These are phyloP conservation scores for Alectura lathami DNA, from an alignment of 2,113 vertebrate genomes.

Conservation along the genomic window DNA sequence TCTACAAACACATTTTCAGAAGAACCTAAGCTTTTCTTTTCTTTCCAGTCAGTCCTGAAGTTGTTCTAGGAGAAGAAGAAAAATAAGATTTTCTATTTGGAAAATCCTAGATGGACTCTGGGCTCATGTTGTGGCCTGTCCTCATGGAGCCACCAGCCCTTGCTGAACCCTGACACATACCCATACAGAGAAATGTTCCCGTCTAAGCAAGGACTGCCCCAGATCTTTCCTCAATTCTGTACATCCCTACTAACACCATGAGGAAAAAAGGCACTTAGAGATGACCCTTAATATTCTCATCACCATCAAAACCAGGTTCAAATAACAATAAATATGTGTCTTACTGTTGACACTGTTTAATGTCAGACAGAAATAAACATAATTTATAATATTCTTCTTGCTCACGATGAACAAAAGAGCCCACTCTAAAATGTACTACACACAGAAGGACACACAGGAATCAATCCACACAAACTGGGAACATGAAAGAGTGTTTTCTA, in stretches of 20 bases:
- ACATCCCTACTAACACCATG: neutral
- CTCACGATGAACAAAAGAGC: neutral
- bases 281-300: neutral
- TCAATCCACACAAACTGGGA: neutral
- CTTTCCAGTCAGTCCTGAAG: neutral
- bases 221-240: neutral
- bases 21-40: neutral
- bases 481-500: neutral
- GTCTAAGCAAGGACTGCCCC: neutral
- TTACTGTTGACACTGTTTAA: neutral
- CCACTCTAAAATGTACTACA: neutral
- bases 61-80: neutral
- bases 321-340: neutral
- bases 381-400: neutral
- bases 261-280: neutral
- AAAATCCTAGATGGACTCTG: neutral
- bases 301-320: neutral
- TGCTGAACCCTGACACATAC: neutral
- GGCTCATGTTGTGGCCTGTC: neutral
- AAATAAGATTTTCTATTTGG: neutral
- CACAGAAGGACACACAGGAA: neutral
- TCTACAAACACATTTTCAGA: neutral
- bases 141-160: neutral
- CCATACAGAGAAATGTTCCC: rapidly evolving
- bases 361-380: neutral